These are phyloP conservation scores for Aurelia sp. DNA, from an alignment of 30 jellyfish, hydroid and myxozoan species.

Conservation along the genomic window DNA sequence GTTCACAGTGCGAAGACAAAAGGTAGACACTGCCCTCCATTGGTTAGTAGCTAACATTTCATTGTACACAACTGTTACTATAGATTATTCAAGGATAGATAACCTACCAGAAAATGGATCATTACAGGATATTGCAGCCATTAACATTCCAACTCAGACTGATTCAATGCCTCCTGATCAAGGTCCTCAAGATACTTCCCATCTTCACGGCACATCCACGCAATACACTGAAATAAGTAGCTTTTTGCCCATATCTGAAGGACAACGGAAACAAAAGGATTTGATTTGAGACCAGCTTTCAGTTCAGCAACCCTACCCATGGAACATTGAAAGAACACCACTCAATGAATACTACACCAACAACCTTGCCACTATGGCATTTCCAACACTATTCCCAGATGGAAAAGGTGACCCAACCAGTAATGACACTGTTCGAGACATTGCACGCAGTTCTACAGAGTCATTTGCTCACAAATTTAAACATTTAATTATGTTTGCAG, in stretches of 20 bases:
- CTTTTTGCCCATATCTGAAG: neutral
- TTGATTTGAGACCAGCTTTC: neutral
- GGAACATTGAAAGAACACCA: neutral
- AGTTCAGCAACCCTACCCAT: neutral
- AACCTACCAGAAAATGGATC: constrained; percentile 38
- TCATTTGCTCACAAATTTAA: neutral
- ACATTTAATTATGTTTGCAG: constrained; percentile 10
- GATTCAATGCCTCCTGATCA: too few relatives aligned
- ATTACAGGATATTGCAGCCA: too few relatives aligned
- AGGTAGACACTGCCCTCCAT: constrained; percentile 43
- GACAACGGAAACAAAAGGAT: neutral
- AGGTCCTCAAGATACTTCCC: too few relatives aligned
- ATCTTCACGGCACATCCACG: too few relatives aligned
- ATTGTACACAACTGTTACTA: constrained; percentile 23
- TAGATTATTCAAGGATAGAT: constrained; percentile 9
- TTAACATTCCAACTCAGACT: too few relatives aligned
- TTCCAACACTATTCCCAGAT: constrained; percentile 44
- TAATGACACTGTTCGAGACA: constrained; percentile 11
- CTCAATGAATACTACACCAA: constrained; percentile 33
- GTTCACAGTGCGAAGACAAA: constrained; percentile 31
- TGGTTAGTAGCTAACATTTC: constrained; percentile 63
- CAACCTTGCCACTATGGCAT: constrained; percentile 48
- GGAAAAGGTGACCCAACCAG: constrained; percentile 46
- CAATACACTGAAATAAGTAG: neutral
- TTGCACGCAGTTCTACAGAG: constrained; percentile 19